phyloP scores from a whole-genome alignment of 2,888 invertebrate genomes.

The Eueremaeus valkanovi region DNA sequence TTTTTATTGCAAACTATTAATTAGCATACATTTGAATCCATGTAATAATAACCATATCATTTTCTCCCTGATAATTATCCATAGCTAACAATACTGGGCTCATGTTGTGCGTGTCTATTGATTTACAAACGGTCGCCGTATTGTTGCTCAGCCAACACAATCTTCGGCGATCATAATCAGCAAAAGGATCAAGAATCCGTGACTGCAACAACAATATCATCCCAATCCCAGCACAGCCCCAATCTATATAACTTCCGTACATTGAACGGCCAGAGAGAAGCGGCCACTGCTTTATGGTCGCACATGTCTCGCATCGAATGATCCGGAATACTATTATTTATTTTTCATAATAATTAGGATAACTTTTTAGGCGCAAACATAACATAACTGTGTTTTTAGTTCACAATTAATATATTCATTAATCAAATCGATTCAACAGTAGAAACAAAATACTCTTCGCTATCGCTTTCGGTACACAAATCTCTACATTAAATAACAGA shows the following conservation, averaged over 20 bases:
- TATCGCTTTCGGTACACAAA: too few relatives aligned
- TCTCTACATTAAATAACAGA: too few relatives aligned
- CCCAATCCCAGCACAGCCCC: neutral
- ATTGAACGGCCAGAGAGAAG: neutral
- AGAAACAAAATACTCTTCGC: too few relatives aligned
- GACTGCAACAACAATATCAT: slow-evolving; percentile 9
- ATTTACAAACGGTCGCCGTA: slow-evolving; percentile 26
- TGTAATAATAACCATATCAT: too few relatives aligned
- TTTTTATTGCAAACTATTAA: too few relatives aligned
- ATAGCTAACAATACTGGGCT: slow-evolving; percentile 37
- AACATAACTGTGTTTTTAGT: slow-evolving; percentile 1
- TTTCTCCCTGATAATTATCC: too few relatives aligned
- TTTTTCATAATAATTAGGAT: neutral
- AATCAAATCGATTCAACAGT: too few relatives aligned
- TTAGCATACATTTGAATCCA: too few relatives aligned
- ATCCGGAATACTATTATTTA: neutral
- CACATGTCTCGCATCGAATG: slow-evolving; percentile 8
- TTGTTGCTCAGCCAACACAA: neutral
- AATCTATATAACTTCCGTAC: neutral
- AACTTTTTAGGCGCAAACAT: neutral
- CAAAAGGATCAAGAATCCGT: slow-evolving; percentile 14
- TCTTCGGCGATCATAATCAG: neutral
- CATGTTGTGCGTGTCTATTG: slow-evolving; percentile 37
- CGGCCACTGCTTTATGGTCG: neutral
- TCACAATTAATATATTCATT: neutral